Evolutionary conservation across 2,113 vertebrate genomes (phyloP).

Genomic region (Cacatua alba): DNA sequence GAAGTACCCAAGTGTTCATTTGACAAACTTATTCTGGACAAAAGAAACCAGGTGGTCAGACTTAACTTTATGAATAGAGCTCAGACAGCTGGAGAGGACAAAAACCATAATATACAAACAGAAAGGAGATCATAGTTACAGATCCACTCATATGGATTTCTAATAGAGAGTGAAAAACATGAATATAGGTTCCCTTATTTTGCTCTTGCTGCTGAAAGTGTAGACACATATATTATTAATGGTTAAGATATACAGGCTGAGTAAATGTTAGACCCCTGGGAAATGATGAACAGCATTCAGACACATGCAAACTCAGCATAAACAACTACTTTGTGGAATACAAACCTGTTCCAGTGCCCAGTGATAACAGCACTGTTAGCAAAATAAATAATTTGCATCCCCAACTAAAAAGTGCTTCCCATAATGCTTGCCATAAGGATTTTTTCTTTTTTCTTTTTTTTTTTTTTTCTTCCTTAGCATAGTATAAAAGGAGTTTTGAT

Average conservation of each 20-base stretch:
- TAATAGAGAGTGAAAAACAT: neutral
- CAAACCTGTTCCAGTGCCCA: neutral
- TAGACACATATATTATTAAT: neutral
- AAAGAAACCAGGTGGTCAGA: neutral
- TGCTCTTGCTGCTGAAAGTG: neutral
- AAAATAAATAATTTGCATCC: neutral
- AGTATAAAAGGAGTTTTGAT: neutral
- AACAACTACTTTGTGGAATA: neutral
- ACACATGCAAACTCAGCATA: neutral
- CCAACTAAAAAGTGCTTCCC: neutral
- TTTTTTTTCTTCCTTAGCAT: neutral
- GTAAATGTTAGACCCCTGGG: neutral
- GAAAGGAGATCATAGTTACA: neutral
- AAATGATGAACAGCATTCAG: neutral
- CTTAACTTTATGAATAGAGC: neutral
- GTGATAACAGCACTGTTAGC: neutral
- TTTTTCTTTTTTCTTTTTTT: accelerated
- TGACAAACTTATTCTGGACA: neutral
- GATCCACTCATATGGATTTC: neutral
- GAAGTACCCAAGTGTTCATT: neutral
- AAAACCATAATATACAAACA: neutral
- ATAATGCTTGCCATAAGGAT: neutral
- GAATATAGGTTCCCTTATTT: neutral
- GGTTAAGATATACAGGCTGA: neutral
- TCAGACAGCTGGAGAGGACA: neutral